Base-by-base conservation (phyloP, 2,113 vertebrate species). In the Apistogramma diplotaenia region DNA sequence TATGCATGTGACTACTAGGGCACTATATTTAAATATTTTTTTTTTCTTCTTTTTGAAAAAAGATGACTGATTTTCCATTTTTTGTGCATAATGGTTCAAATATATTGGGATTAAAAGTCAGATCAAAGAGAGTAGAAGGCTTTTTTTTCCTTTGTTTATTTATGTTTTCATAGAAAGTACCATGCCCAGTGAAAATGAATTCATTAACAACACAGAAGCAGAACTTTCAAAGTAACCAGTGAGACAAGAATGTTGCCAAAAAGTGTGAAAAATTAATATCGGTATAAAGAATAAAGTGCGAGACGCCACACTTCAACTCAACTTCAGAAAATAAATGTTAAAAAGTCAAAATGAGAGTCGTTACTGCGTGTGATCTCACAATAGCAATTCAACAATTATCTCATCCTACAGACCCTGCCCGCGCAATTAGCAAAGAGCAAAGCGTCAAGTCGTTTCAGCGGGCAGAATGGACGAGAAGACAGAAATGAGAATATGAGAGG, bases 331-430 rank as follows among this genome's bases (percentile, higher is more conserved):
- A 89, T 78, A 33, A n/a, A 84, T 82, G 77, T 29, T 58, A 51
- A 83, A 35, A 56, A 19, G 62, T 29, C 62, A 49, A 70, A 49
- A 49, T 49, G 15, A 19, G 65, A 57, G 83, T 35, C 37, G 74
- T 84, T 79, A 81, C 55, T 67, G 61, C 46, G 18, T 15, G 43
- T 85, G 84, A 75, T 89, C 85, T 76, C 84, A 83, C 29, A 19
- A 81, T 85, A 79, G 74, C 78, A 86, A 89, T 87, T 78, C 79
- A 81, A 67, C 84, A 74, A 85, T 89, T 75, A 79, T 78, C 58
- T 79, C 61, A 49, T 80, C 61, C 74, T 21, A 29, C 76, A 51
- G 40, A 86, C 60, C 53, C 58, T 46, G 76, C 71, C 67, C 40
- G 57, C 27, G 60, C 86, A 87, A 86, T 89, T 85, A 93, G 75